A percentile compares a stretch with the other conserved stretches of the same genome.
phyloP scores from a whole-genome alignment of 2,113 vertebrate species.

The Carollia perspicillata region DNA sequence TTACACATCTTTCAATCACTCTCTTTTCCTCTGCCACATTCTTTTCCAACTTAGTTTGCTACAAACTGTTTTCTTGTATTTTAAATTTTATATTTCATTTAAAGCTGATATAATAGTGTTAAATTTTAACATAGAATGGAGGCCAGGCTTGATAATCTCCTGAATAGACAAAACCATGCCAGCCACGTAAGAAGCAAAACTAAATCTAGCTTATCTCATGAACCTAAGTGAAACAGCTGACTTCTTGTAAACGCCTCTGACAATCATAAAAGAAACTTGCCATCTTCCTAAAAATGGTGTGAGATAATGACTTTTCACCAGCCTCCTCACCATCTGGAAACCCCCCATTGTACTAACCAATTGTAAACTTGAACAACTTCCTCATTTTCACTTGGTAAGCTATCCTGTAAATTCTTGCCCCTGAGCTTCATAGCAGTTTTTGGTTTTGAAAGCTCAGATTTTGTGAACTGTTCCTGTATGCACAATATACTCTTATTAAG shows the following conservation, averaged over 20 bases:
- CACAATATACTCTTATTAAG: background rate
- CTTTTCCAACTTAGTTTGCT: background rate
- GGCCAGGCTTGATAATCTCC: background rate
- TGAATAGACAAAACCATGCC: background rate
- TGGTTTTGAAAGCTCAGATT: background rate
- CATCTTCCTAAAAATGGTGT: background rate
- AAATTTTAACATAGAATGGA: background rate
- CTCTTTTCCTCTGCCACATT: background rate
- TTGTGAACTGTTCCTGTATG: background rate
- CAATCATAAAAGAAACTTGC: background rate
- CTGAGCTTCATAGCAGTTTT: background rate
- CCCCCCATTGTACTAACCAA: background rate
- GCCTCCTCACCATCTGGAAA: background rate
- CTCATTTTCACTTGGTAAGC: constrained; percentile 25
- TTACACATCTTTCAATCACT: background rate
- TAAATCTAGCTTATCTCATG: background rate
- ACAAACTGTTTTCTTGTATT: background rate
- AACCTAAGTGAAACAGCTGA: background rate
- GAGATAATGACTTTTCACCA: background rate
- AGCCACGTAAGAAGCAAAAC: background rate
- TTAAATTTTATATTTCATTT: background rate
- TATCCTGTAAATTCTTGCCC: background rate
- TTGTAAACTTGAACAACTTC: background rate
- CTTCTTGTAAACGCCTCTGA: constrained; percentile 7
- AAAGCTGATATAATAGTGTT: background rate